Percentiles rank a stretch among this genome's conserved stretches.
Evolutionary conservation across 2,113 vertebrate genomes (phyloP).

Genomic region (Labeo rohita): DNA sequence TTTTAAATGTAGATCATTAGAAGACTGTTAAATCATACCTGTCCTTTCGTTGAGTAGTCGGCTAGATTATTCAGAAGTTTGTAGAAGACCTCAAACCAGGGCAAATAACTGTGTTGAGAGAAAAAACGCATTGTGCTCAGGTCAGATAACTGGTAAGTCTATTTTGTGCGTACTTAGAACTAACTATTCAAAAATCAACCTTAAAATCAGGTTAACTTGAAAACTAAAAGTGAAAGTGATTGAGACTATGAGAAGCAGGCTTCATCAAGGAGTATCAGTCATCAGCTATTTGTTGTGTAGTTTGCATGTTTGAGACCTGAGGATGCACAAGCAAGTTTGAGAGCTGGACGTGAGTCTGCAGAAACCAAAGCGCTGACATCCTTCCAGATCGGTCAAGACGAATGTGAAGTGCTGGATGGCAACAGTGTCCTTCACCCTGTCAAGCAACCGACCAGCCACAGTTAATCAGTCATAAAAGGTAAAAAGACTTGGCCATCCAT

Average conservation of each 20-base stretch:
- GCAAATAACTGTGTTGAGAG: slow-evolving; percentile 78
- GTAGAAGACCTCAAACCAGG: slow-evolving; percentile 94
- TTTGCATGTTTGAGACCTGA: slow-evolving; percentile 75
- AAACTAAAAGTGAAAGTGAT: background rate
- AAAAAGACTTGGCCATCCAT: background rate
- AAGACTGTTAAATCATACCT: slow-evolving; percentile 71
- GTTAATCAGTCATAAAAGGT: background rate
- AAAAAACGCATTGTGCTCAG: background rate
- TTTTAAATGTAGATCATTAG: background rate
- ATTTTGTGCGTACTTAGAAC: background rate
- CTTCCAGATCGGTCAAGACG: slow-evolving; percentile 86
- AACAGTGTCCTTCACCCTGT: slow-evolving; percentile 74
- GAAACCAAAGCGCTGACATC: slow-evolving; percentile 88
- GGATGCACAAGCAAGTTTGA: slow-evolving; percentile 84
- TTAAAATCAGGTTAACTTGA: background rate
- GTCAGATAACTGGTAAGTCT: background rate
- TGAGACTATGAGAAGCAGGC: background rate
- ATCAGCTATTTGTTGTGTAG: background rate
- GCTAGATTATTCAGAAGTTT: slow-evolving; percentile 88
- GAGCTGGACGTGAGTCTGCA: slow-evolving; percentile 83
- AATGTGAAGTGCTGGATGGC: slow-evolving; percentile 90
- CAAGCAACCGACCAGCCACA: background rate
- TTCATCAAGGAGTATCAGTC: background rate
- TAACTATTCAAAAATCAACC: background rate
- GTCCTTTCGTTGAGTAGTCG: slow-evolving; percentile 81